Base-by-base conservation (phyloP, 2,888 invertebrate genomes). In the Cecidostiba fungosa region DNA sequence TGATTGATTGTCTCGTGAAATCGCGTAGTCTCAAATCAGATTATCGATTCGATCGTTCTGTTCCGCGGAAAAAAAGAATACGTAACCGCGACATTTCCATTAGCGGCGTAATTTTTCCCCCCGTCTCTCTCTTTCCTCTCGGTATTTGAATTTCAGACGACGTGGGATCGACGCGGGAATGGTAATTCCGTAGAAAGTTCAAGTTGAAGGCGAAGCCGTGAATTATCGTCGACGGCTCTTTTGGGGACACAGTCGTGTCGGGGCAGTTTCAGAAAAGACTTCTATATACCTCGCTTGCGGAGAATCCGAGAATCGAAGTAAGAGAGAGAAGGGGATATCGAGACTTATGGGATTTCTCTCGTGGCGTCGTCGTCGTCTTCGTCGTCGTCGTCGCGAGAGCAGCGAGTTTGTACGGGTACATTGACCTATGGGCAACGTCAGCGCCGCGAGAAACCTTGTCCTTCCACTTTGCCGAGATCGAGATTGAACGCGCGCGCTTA, bases 391-490 rank as follows among this genome's bases (percentile, higher is more conserved):
- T 8, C 70, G 78, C 59, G 23, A 62, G 62, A 62, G 80, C 43
- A 62, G 80, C 66, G 14, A 66, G 66, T 66, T 66, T 66, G 66
- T 73, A 78, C 82, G 86, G 85, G 88, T 88, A 85, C 88, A 70
- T 87, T 89, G 89, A 89, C 89, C 89, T 82, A 85, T 84, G 87
- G 87, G 79, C 87, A 87, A 84, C 87, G 87, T 87, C 88, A 87
- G 87, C 87, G 87, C 82, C 10, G 77, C 50, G 50, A 88, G 88
- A 89, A 87, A 88, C 87, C 89, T 88, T 87, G 89, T 89, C 88
- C 87, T 89, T 88, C 89, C 87, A 88, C 88, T 88, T 85, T 82
- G 69, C 76, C 77, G 54, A 87, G 87, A 85, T 77, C 85, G 83
- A 87, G 89, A 89, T 88, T 88, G 84, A 88, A 86, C 87, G 82